Conservation (phyloP, 2,888 invertebrate genomes). For the Agelastica alni region DNA sequence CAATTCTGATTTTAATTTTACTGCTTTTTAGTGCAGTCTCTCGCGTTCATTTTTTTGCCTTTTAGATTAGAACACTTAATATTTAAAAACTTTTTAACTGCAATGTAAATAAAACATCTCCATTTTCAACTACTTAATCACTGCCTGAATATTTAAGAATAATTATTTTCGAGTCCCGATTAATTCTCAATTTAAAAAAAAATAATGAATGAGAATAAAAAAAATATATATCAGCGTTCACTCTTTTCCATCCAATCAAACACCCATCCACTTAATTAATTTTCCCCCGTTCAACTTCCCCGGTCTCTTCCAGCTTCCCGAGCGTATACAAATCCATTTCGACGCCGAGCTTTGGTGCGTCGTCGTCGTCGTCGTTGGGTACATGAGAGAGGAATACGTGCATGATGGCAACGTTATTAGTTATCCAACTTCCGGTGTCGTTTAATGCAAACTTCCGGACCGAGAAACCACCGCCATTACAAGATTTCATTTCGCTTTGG, state of each 20-base stretch:
- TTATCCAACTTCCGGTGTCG: slow-evolving; percentile 13
- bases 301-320: not conserved
- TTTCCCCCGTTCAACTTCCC: not conserved
- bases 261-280: not conserved
- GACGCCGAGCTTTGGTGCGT: not conserved
- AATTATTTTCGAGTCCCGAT: too few species aligned
- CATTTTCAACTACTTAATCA: not conserved
- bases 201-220: too few species aligned
- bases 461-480: slow-evolving; percentile 9
- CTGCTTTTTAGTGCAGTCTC: too few species aligned
- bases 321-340: slow-evolving; percentile 3
- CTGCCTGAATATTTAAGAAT: not conserved
- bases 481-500: slow-evolving; percentile 2
- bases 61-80: too few species aligned
- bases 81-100: too few species aligned
- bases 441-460: slow-evolving; percentile 12
- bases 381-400: slow-evolving; percentile 1
- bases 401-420: slow-evolving; percentile 11
- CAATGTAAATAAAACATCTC: too few species aligned
- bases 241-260: not conserved
- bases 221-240: too few species aligned
- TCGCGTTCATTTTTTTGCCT: too few species aligned
- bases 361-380: not conserved
- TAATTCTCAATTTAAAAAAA: too few species aligned
- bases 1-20: too few species aligned